phyloP scores from a whole-genome alignment of 2,888 invertebrate genomes.

The Gnatocerus cornutus region DNA sequence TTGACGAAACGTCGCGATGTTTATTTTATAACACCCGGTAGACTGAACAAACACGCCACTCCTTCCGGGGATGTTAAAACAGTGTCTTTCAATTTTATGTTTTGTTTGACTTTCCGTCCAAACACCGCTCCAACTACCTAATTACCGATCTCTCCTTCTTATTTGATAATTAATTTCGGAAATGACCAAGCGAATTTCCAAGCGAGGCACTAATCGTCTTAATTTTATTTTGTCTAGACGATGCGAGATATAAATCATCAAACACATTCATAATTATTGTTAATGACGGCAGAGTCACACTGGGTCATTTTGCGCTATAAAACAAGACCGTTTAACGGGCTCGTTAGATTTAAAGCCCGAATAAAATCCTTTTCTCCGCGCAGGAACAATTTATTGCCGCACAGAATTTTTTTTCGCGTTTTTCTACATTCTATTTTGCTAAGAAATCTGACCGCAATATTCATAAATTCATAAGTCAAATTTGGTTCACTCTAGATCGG shows the following conservation, averaged over 20 bases:
- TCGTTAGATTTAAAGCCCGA: constrained; percentile 35
- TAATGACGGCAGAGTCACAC: constrained; percentile 39
- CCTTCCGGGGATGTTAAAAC: constrained; percentile 47
- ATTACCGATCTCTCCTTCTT: constrained; percentile 18
- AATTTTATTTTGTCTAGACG: constrained; percentile 45
- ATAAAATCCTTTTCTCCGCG: constrained; percentile 21
- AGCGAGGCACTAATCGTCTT: constrained; percentile 36
- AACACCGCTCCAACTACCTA: constrained; percentile 38
- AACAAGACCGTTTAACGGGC: constrained; percentile 34
- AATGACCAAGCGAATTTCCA: constrained; percentile 42
- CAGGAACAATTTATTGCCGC: neutral
- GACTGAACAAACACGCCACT: constrained; percentile 47
- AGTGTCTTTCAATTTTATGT: constrained; percentile 50
- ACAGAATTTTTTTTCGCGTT: no score
- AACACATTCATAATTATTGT: constrained; percentile 46
- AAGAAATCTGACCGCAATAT: no score
- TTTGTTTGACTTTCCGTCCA: constrained; percentile 46
- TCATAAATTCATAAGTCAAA: no score
- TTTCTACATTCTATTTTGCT: no score
- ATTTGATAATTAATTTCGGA: constrained; percentile 46
- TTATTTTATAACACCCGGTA: constrained; percentile 47
- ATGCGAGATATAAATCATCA: constrained; percentile 44
- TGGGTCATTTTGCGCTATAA: constrained; percentile 40
- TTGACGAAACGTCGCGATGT: constrained; percentile 41
- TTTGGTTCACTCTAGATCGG: no score